Evolutionary conservation across 1,140 invertebrate genomes (phyloP).

Genomic region (Acromyrmex heyeri): DNA sequence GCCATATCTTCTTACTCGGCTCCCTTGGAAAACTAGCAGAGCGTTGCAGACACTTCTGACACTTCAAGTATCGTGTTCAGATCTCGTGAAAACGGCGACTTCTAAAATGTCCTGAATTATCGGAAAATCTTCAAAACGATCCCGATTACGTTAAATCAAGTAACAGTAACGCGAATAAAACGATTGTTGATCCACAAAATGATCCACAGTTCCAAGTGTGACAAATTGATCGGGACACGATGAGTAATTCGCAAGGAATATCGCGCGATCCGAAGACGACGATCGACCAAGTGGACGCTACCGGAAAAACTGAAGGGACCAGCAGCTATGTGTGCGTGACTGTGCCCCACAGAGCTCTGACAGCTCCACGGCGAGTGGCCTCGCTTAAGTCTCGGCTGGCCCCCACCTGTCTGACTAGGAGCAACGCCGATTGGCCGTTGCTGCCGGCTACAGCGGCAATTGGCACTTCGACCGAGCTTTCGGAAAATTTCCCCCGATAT

Average conservation of each 20-base stretch:
- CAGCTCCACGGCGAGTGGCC: constrained; percentile 86
- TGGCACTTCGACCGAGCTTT: constrained; percentile 81
- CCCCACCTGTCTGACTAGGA: constrained; percentile 80
- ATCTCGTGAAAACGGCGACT: not conserved
- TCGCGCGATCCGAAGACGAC: constrained; percentile 44
- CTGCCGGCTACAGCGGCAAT: constrained; percentile 83
- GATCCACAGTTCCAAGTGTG: not conserved
- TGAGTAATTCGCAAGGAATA: constrained; percentile 27
- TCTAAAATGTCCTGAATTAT: constrained; percentile 4
- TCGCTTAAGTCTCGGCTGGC: constrained; percentile 86
- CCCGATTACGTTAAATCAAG: not conserved
- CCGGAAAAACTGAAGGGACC: constrained; percentile 78
- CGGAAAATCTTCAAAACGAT: constrained; percentile 32
- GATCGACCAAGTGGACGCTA: constrained; percentile 66
- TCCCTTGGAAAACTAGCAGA: constrained; percentile 18
- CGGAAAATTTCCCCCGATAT: constrained; percentile 83
- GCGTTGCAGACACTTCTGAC: constrained; percentile 51
- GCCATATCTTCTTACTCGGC: constrained; percentile 75
- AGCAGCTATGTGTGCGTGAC: constrained; percentile 85
- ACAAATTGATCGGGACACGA: constrained; percentile 5
- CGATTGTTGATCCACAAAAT: constrained; percentile 7
- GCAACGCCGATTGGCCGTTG: constrained; percentile 82
- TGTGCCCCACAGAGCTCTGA: constrained; percentile 87
- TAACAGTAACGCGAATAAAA: not conserved
- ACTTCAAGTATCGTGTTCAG: constrained; percentile 6